Percentiles rank a stretch among this genome's conserved stretches.
Evolutionary conservation across 2,888 invertebrate genomes (phyloP).

Genomic region (Azorinus chamasolen): DNA sequence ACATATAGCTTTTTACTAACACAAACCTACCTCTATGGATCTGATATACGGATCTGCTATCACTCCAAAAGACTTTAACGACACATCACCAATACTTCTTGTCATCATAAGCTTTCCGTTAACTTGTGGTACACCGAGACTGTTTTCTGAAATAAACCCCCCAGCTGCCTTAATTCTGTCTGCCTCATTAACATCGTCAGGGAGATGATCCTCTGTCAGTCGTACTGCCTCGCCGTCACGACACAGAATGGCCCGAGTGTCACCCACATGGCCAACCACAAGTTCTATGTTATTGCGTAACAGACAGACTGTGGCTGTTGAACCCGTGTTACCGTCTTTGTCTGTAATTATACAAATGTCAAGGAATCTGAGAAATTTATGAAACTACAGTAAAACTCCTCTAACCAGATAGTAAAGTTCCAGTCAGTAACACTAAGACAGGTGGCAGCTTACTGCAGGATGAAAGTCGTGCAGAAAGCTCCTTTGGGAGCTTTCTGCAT

Average conservation of each 20-base stretch:
- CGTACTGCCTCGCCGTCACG: constrained; percentile 86
- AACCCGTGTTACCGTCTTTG: constrained; percentile 83
- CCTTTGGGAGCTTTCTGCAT: no score
- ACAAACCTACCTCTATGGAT: constrained; percentile 84
- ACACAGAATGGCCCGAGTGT: constrained; percentile 87
- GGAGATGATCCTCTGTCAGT: constrained; percentile 87
- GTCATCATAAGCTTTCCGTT: constrained; percentile 88
- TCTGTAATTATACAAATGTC: no score
- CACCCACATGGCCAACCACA: constrained; percentile 87
- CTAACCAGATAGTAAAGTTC: no score
- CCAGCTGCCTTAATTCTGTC: constrained; percentile 86
- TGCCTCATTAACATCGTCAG: constrained; percentile 86
- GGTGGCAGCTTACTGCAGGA: no score
- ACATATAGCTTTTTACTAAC: no score
- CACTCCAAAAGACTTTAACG: constrained; percentile 87
- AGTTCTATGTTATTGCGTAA: constrained; percentile 87
- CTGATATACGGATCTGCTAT: constrained; percentile 86
- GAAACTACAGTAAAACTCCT: no score
- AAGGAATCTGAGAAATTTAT: no score
- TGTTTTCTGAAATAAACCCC: constrained; percentile 85
- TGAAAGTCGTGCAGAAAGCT: no score
- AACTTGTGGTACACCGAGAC: constrained; percentile 86
- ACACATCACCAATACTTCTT: constrained; percentile 87
- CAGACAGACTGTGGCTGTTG: constrained; percentile 88
- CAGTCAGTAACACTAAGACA: no score